Evolutionary conservation across 2,113 vertebrate genomes (phyloP), one percentile per base, ranked within the genome.

Genomic region (Pleuronectes platessa): DNA sequence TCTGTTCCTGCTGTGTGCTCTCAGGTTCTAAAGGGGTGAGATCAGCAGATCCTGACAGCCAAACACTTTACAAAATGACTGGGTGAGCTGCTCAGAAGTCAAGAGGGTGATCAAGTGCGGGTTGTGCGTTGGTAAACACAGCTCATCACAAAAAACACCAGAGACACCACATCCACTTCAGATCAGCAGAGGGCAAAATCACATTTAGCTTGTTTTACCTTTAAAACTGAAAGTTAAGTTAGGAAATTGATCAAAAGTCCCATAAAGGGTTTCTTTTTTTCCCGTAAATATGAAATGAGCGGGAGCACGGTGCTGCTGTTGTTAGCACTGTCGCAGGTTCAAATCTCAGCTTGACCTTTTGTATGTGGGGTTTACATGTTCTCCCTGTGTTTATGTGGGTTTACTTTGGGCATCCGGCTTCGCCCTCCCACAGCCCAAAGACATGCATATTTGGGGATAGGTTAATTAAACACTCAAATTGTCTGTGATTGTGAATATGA

Each of bases 41-140:
- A 79, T 87, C 85, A 77, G 81, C 86, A 75, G 64, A 68, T 81
- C 66, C 74, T 81, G 51, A 84, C 74, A 74, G 76, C 49, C 68
- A 55, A 60, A 71, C 53, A 61, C 37, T 82, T 64, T 64, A 63
- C 68, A 72, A 54, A 26, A 59, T 45, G 26, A 68, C 61, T 55
- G 62, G 76, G 65, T 18, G 35, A 71, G 65, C 68, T 42, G 60
- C 58, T 72, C 63, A 80, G 54, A 79, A 64, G 77, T 75, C 55
- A 79, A 65, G 59, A n/a, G 21, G 40, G 56, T 7, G 64, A 75
- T 61, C 23, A 70, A 35, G 71, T 40, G 42, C 24, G 1, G 60
- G 58, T 56, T 62, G 47, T 55, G 42, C 51, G 63, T 55, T 53
- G 40, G 23, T 59, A 45, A 56, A 75, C 37, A 72, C 20, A 23